phyloP scores from a whole-genome alignment of 2,113 vertebrate genomes.

The Oryzias woworae region DNA sequence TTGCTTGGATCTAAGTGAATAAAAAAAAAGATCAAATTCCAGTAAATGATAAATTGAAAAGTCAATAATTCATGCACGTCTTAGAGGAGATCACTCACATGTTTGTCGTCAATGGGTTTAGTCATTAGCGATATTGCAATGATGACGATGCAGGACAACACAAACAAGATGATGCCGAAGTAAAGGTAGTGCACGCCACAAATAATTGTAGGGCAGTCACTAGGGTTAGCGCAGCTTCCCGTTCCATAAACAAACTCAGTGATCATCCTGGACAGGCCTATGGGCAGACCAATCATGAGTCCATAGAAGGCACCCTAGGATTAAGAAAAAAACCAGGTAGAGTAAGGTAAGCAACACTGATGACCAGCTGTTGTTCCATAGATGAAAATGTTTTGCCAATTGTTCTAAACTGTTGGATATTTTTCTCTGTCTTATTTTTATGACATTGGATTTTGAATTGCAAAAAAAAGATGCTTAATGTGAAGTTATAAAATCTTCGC shows the following conservation, averaged over 20 bases:
- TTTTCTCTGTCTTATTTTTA: too few species aligned
- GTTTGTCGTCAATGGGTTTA: slow-evolving; percentile 91
- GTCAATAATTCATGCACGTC: slow-evolving; percentile 10
- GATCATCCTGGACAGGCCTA: slow-evolving; percentile 87
- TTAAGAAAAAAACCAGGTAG: slow-evolving; percentile 7
- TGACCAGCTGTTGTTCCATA: background rate
- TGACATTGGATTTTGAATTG: too few species aligned
- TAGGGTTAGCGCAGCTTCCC: slow-evolving; percentile 85
- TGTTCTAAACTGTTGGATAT: too few species aligned
- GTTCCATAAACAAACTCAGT: slow-evolving; percentile 88
- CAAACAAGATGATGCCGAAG: slow-evolving; percentile 90
- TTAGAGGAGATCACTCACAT: slow-evolving; percentile 75
- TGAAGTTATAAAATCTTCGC: too few species aligned
- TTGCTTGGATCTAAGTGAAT: too few species aligned
- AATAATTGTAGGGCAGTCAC: slow-evolving; percentile 87
- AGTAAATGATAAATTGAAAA: background rate
- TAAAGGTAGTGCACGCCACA: slow-evolving; percentile 96
- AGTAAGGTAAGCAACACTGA: background rate
- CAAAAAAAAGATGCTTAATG: too few species aligned
- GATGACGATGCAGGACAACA: slow-evolving; percentile 66
- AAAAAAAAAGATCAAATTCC: background rate
- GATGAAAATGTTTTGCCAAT: too few species aligned
- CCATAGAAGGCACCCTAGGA: slow-evolving; percentile 92
- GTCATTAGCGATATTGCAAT: slow-evolving; percentile 86
- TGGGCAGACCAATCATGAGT: slow-evolving; percentile 80